A percentile compares a stretch with the other conserved stretches of the same genome.
These are phyloP conservation scores for Lordiphosa fenestrarum DNA, from an alignment of 2,888 invertebrate species.

Conservation along the genomic window DNA sequence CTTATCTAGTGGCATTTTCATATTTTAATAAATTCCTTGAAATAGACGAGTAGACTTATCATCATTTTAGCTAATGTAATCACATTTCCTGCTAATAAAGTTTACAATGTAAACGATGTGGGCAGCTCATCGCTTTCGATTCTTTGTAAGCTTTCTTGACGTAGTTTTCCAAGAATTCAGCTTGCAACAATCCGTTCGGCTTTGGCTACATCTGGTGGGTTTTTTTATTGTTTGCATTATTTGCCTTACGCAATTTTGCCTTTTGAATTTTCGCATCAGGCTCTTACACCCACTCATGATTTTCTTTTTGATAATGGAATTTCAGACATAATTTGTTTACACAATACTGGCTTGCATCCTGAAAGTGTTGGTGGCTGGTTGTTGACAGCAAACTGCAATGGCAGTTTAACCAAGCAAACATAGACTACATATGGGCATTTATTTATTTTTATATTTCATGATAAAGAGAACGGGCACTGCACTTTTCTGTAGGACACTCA, in stretches of 20 bases:
- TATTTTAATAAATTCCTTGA: no score
- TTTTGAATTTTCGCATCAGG: neutral
- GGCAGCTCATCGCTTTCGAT: no score
- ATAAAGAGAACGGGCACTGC: neutral
- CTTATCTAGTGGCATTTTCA: no score
- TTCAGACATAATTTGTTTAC: constrained; percentile 29
- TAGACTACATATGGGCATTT: no score
- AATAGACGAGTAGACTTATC: no score
- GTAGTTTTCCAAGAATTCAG: neutral
- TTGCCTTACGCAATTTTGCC: constrained; percentile 1
- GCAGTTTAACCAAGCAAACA: neutral
- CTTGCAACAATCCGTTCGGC: constrained; percentile 6
- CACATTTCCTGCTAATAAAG: neutral
- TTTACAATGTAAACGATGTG: neutral
- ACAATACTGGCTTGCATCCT: constrained; percentile 3
- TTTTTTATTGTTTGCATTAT: constrained; percentile 5
- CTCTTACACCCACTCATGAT: constrained; percentile 8
- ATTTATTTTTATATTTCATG: constrained; percentile 5
- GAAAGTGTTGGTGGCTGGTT: neutral
- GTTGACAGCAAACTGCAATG: constrained; percentile 8
- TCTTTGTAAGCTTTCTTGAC: neutral
- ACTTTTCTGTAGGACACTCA: neutral
- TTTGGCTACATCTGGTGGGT: neutral
- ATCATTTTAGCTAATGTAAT: no score
- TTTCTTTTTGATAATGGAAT: constrained; percentile 21